A percentile compares a stretch with the other conserved stretches of the same genome.
phyloP scores from a whole-genome alignment of 2,113 vertebrate genomes.

The Anolis carolinensis region DNA sequence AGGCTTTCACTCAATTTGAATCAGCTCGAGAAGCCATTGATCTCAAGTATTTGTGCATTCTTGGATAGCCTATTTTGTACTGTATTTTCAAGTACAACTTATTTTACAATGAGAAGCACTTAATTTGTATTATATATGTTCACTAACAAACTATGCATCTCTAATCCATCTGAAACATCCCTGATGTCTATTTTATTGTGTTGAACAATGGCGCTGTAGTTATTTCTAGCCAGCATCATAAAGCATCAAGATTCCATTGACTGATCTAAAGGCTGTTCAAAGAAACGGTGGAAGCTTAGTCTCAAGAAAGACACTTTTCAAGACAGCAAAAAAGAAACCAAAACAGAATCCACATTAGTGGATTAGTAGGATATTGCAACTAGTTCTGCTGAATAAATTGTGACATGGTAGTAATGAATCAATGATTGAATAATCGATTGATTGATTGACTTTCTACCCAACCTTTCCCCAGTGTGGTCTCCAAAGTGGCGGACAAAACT shows the following conservation, averaged over 20 bases:
- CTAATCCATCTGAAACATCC: neutral
- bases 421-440: too few species aligned
- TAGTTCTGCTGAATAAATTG: too few species aligned
- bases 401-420: too few species aligned
- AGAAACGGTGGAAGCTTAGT: neutral
- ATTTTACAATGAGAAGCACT: conserved; percentile 6
- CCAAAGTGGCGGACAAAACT: too few species aligned
- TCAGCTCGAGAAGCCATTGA: neutral
- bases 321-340: neutral
- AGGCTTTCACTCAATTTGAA: conserved; percentile 11
- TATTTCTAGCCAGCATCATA: too few species aligned
- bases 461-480: too few species aligned
- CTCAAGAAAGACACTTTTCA: neutral
- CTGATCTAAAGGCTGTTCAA: too few species aligned
- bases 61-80: neutral
- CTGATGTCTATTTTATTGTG: neutral
- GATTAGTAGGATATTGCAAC: neutral
- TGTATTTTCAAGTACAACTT: neutral
- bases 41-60: neutral
- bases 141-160: too few species aligned
- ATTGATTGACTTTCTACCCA: too few species aligned
- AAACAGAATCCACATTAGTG: neutral
- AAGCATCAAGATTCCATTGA: too few species aligned
- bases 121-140: too few species aligned
- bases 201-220: neutral